These are phyloP conservation scores for Platysternon megacephalum DNA, from an alignment of 2,113 vertebrate genomes.

Conservation along the genomic window DNA sequence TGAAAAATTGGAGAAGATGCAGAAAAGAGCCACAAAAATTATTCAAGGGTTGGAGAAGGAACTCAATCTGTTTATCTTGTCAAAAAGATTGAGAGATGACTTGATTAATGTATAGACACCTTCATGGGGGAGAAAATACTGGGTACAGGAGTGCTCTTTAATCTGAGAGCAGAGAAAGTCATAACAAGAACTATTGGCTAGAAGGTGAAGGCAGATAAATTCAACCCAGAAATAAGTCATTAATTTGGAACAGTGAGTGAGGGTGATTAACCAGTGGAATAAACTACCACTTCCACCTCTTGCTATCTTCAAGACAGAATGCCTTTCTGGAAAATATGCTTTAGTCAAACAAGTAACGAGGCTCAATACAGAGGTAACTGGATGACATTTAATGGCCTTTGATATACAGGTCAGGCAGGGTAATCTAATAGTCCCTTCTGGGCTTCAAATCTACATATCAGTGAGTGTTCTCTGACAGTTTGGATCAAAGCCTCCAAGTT, in stretches of 20 bases:
- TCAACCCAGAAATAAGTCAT: neutral
- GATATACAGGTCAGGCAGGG: neutral
- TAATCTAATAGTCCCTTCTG: neutral
- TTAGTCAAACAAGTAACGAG: neutral
- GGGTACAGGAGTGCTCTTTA: neutral
- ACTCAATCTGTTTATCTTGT: neutral
- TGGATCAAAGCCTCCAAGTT: neutral
- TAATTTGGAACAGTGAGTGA: neutral
- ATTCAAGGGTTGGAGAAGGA: neutral
- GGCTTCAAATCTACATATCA: neutral
- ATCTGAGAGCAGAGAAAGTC: neutral
- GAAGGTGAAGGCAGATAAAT: neutral
- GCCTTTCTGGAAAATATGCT: neutral
- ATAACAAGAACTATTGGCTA: neutral
- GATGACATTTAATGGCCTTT: neutral
- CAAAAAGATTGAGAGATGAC: neutral
- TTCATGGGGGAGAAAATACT: neutral
- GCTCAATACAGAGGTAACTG: neutral
- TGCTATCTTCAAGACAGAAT: neutral
- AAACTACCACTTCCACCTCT: neutral
- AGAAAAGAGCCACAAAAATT: neutral
- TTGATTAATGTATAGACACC: neutral
- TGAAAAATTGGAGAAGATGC: neutral
- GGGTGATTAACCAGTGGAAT: neutral
- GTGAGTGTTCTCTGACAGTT: neutral